These are phyloP conservation scores for Lasioglossum leucozonium DNA, from an alignment of 2,888 invertebrate species.

Conservation along the genomic window DNA sequence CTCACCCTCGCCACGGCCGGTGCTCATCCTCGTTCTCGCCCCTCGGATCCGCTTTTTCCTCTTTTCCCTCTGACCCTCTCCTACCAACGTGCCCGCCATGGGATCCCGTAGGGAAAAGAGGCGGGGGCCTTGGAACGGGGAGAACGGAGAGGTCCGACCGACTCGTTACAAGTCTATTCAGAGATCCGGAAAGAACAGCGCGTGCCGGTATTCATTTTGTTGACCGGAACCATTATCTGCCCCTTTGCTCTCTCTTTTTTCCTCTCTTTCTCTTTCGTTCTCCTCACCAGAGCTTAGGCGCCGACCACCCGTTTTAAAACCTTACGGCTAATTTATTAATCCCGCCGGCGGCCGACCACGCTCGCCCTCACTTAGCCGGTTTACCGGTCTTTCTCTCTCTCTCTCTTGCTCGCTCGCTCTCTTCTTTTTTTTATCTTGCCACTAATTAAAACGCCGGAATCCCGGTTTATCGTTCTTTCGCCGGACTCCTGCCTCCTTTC, in stretches of 20 bases:
- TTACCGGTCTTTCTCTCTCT: constrained; percentile 5
- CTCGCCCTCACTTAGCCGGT: constrained; percentile 64
- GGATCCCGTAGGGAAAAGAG: constrained; percentile 57
- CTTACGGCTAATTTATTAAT: constrained; percentile 81
- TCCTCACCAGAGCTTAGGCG: constrained; percentile 54
- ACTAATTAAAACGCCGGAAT: constrained; percentile 68
- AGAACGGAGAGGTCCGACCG: constrained; percentile 71
- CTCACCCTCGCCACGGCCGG: constrained; percentile 72
- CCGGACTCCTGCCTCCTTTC: not conserved
- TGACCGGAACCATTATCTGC: constrained; percentile 82
- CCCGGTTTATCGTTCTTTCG: constrained; percentile 23
- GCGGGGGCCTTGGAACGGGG: constrained; percentile 51
- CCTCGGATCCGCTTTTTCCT: constrained; percentile 71
- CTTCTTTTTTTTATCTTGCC: constrained; percentile 54
- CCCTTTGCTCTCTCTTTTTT: constrained; percentile 58
- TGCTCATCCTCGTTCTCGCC: constrained; percentile 76
- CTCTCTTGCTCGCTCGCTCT: not conserved
- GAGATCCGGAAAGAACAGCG: constrained; percentile 82
- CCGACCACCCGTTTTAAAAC: constrained; percentile 74
- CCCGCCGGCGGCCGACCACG: constrained; percentile 65
- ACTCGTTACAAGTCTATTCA: constrained; percentile 85
- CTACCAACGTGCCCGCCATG: constrained; percentile 47
- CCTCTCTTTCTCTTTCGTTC: constrained; percentile 53
- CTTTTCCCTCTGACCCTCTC: constrained; percentile 72
- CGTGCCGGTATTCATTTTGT: constrained; percentile 83